Percentiles rank a stretch among this genome's conserved stretches.
These are phyloP conservation scores for Teleopsis dalmanni DNA, from an alignment of 1,140 invertebrate species.

Conservation along the genomic window DNA sequence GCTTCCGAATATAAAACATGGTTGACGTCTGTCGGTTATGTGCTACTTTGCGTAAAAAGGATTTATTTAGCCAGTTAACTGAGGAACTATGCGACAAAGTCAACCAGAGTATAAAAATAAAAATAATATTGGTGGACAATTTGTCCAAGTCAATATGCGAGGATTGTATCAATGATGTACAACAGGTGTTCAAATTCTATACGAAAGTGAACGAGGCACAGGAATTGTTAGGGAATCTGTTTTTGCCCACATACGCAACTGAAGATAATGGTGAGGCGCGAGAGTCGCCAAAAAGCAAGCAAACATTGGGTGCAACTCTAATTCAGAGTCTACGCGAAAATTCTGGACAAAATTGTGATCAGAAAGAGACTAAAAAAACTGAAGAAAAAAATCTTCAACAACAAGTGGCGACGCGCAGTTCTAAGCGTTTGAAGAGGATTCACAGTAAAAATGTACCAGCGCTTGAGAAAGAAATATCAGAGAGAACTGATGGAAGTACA, in stretches of 20 bases:
- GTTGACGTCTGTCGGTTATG: conserved; percentile 11
- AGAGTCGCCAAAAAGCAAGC: too few relatives aligned
- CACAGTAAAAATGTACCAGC: too few relatives aligned
- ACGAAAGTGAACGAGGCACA: conserved; percentile 8
- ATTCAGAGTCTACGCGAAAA: too few relatives aligned
- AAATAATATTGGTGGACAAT: conserved; percentile 3
- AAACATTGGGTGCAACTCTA: too few relatives aligned
- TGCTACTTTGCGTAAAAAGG: conserved; percentile 7
- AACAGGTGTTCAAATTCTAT: conserved; percentile 5
- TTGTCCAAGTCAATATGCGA: conserved; percentile 5
- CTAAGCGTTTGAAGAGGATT: too few relatives aligned
- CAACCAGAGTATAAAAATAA: background rate
- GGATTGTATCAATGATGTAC: conserved; percentile 2
- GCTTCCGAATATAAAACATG: background rate
- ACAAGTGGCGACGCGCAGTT: too few relatives aligned
- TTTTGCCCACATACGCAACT: background rate
- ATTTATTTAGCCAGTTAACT: conserved; percentile 1
- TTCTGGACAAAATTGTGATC: too few relatives aligned
- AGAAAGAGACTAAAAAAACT: too few relatives aligned
- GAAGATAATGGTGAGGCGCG: background rate
- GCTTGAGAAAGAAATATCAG: too few relatives aligned
- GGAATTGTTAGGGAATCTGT: conserved; percentile 5
- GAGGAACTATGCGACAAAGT: conserved; percentile 5
- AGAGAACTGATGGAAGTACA: too few relatives aligned
- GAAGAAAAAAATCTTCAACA: too few relatives aligned